phyloP scores from a whole-genome alignment of 2,888 invertebrate genomes.

The Tortrix viridana region DNA sequence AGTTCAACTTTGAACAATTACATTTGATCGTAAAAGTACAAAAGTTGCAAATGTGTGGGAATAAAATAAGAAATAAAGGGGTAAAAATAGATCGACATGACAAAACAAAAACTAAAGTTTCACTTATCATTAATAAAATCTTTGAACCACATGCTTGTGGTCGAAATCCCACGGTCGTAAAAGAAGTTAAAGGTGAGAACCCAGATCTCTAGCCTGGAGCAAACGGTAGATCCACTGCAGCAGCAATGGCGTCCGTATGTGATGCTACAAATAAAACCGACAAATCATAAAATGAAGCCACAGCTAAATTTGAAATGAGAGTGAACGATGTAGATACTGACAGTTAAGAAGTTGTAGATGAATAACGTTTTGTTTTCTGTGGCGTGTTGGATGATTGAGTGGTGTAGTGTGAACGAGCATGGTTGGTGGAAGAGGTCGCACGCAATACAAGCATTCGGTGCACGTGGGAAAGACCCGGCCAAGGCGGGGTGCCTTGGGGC shows the following conservation, averaged over 20 bases:
- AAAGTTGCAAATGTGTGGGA: neutral
- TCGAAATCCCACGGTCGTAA: slow-evolving; percentile 77
- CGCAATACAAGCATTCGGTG: slow-evolving; percentile 81
- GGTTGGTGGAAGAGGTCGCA: slow-evolving; percentile 74
- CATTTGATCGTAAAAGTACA: neutral
- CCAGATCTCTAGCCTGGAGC: slow-evolving; percentile 75
- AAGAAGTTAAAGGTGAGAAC: slow-evolving; percentile 70
- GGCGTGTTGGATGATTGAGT: slow-evolving; percentile 53
- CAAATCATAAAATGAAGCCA: slow-evolving; percentile 52
- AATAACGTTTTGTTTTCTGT: slow-evolving; percentile 44
- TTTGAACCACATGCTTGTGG: slow-evolving; percentile 50
- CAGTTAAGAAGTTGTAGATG: slow-evolving; percentile 42
- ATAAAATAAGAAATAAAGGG: neutral
- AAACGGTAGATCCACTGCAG: slow-evolving; percentile 81
- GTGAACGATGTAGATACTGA: slow-evolving; percentile 49
- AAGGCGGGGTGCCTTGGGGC: slow-evolving; percentile 76
- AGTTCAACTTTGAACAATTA: neutral
- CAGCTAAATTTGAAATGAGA: slow-evolving; percentile 53
- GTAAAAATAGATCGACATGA: slow-evolving; percentile 11
- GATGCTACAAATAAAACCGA: slow-evolving; percentile 54
- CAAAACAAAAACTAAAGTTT: slow-evolving; percentile 43
- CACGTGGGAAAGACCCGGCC: slow-evolving; percentile 79
- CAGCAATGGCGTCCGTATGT: slow-evolving; percentile 67
- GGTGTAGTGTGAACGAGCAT: slow-evolving; percentile 59
- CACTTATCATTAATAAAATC: slow-evolving; percentile 68